Conservation (phyloP, 2,888 invertebrate genomes). For the Napeogenes inachia region DNA sequence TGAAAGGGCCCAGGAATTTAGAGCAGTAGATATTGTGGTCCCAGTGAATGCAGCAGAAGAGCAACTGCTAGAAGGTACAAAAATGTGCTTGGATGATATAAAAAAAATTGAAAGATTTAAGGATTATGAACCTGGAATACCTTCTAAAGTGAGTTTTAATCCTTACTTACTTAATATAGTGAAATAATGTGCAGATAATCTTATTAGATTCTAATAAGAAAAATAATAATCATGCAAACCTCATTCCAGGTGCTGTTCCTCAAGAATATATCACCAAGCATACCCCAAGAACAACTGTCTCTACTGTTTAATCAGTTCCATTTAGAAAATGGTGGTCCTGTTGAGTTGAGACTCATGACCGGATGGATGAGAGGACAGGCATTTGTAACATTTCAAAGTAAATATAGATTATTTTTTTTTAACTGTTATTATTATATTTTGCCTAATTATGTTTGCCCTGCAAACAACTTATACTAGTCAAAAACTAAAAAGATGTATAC, state of each 20-base stretch:
- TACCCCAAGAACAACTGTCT: conserved; percentile 66
- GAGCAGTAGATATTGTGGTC: conserved; percentile 56
- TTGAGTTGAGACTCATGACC: conserved; percentile 65
- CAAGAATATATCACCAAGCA: conserved; percentile 73
- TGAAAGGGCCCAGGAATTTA: conserved; percentile 40
- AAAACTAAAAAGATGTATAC: no score
- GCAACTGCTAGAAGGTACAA: conserved; percentile 63
- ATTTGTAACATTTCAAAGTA: conserved; percentile 75
- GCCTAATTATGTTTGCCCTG: no score
- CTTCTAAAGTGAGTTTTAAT: conserved; percentile 61
- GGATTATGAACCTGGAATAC: conserved; percentile 72
- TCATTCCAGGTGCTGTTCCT: conserved; percentile 67
- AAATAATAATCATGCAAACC: not conserved
- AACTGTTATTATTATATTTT: not conserved
- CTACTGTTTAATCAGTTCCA: conserved; percentile 68
- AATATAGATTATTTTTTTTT: conserved; percentile 26
- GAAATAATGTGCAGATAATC: not conserved
- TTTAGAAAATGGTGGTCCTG: conserved; percentile 61
- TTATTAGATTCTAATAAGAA: conserved; percentile 1
- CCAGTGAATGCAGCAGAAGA: conserved; percentile 59
- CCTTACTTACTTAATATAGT: not conserved
- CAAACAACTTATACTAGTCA: no score
- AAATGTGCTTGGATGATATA: conserved; percentile 73
- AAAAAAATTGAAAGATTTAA: conserved; percentile 72
- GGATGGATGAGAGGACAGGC: conserved; percentile 79